Evolutionary conservation across 1,140 invertebrate species (phyloP), one percentile per base, ranked within the genome.

Genomic region (Atta colombica): DNA sequence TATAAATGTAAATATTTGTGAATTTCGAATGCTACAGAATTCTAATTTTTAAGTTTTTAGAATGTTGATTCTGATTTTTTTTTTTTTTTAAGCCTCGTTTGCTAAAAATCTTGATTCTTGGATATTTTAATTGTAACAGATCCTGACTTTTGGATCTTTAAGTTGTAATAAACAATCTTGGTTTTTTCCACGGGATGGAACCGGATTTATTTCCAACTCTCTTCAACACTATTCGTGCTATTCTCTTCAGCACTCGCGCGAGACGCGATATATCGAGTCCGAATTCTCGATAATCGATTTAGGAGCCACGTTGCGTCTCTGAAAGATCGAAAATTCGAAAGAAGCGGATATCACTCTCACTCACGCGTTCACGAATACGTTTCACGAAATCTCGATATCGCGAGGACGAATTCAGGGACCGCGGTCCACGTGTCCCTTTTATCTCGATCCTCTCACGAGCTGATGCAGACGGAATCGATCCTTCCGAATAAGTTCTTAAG

Each of bases 331-430:
- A 77, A 63, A 63, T 18, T 39, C 60, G 35, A 28, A 71, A 60
- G n/a, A 53, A 35, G 6, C 21, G 49, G 14, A 81, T 81, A 60
- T 75, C 80, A 84, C 80, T 84, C 68, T 84, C 45, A 51, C 85
- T 69, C 58, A 25, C 49, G 77, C 49, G 45, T 14, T 12, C 63
- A 25, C 45, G n/a, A 5, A 35, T 45, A 31, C 55, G 85, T 18
- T 78, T n/a, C 45, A 16, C 69, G 39, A 14, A 28, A 51, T 21
- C 16, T 65, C 31, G 31, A 16, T 10, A 16, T 61, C 12, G 72
- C 72, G 31, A 21, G 53, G 31, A 18, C 53, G 28, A 75, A 28
- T 58, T 35, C 4, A 21, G 28, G 8, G 14, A 51, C 49, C 21
- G 14, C 6, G 14, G n/a, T 61, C 28, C 45, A 35, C 77, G 60